Conservation (phyloP, 2,113 vertebrate species). For the Pollimyrus isidori region DNA sequence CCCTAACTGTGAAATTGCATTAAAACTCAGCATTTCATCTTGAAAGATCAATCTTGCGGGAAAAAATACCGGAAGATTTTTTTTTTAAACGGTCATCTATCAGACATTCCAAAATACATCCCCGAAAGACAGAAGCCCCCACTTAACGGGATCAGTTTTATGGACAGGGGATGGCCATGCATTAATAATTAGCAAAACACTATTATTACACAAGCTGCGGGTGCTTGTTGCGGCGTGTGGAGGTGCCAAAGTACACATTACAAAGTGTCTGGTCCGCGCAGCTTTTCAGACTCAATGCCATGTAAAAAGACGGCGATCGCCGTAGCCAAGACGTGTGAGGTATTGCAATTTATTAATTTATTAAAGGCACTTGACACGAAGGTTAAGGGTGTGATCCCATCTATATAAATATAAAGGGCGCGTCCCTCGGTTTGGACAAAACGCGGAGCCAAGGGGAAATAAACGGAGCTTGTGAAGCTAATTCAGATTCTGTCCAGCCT, state of each 20-base stretch:
- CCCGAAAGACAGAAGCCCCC: not conserved
- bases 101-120: not conserved
- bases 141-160: constrained; percentile 15
- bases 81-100: not conserved
- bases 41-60: not conserved
- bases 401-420: constrained; percentile 4
- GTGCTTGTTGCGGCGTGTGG: not conserved
- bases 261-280: not conserved
- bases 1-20: not conserved
- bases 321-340: not conserved
- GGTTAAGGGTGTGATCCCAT: not conserved
- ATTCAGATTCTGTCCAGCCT: not conserved
- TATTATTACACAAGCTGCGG: not conserved
- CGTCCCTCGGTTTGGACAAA: constrained; percentile 14
- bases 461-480: not conserved
- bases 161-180: constrained; percentile 1
- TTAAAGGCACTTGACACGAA: not conserved
- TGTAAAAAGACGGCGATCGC: not conserved
- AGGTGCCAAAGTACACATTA: not conserved
- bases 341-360: not conserved
- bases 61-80: not conserved
- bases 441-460: not conserved
- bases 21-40: not conserved
- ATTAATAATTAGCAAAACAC: constrained; percentile 11
- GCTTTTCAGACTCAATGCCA: not conserved